phyloP scores from a whole-genome alignment of 2,797 vertebrate species.

The Poecilia velifera region DNA sequence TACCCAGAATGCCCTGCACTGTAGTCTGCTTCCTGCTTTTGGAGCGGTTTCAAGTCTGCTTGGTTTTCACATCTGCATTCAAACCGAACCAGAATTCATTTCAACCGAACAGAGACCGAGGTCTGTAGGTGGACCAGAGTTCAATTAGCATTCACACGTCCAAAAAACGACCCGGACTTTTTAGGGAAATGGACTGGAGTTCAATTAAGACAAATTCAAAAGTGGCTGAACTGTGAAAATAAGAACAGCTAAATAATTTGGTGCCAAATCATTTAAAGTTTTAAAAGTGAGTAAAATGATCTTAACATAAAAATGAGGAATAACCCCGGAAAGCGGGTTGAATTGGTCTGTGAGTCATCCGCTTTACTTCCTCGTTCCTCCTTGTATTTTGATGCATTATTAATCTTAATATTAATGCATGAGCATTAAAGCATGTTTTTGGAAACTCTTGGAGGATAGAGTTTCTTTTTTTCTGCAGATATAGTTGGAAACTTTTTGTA shows the following conservation, averaged over 20 bases:
- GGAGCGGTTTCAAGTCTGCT: too few species aligned
- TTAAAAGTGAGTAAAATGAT: neutral
- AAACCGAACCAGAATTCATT: too few species aligned
- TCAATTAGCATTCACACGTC: too few species aligned
- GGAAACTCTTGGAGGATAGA: neutral
- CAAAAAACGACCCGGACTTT: too few species aligned
- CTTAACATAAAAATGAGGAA: neutral
- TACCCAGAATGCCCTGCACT: too few species aligned
- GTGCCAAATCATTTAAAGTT: neutral
- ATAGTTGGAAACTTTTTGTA: neutral
- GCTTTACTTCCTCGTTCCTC: neutral
- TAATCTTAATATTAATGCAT: neutral
- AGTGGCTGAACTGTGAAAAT: neutral
- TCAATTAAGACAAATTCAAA: neutral
- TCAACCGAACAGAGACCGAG: too few species aligned
- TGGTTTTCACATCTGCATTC: too few species aligned
- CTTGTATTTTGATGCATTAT: neutral
- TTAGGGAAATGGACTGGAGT: too few species aligned
- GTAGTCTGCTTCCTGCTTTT: too few species aligned
- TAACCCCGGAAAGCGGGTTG: neutral
- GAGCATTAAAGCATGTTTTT: neutral
- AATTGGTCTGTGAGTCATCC: neutral
- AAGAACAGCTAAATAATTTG: neutral
- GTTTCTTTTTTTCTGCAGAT: neutral
- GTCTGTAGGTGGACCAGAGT: too few species aligned